These are phyloP conservation scores for Myotis myotis DNA, from an alignment of 2,797 vertebrate genomes.

Conservation along the genomic window DNA sequence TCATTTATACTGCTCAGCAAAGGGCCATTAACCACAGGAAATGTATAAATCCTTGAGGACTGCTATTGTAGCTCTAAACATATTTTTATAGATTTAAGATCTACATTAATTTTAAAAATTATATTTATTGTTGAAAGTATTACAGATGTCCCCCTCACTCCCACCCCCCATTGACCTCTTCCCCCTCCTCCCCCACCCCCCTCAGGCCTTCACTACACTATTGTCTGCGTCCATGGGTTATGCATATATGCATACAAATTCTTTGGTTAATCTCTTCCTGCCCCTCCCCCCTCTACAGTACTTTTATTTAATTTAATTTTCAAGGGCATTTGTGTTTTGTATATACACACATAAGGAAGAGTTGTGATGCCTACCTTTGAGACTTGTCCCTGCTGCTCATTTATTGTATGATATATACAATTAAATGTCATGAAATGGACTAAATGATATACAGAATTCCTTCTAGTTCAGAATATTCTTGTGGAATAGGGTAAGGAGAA, in stretches of 20 bases:
- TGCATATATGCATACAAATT: no score
- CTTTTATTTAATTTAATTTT: slow-evolving; percentile 40
- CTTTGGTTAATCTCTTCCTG: no score
- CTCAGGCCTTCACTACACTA: no score
- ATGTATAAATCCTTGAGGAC: not conserved
- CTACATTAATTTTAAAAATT: not conserved
- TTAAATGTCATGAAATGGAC: not conserved
- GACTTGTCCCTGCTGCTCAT: not conserved
- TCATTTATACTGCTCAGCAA: not conserved
- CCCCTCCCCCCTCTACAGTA: no score
- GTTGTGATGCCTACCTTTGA: not conserved
- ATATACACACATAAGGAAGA: not conserved
- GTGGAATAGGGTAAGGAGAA: not conserved
- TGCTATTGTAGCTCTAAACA: not conserved
- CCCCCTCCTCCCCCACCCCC: no score
- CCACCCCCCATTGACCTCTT: no score
- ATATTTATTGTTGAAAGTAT: no score
- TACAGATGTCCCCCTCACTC: no score
- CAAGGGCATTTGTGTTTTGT: not conserved
- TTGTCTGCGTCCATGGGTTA: no score
- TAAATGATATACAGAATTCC: not conserved
- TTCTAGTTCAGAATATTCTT: not conserved
- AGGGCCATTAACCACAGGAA: not conserved
- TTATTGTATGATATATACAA: not conserved
- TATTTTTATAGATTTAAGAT: not conserved